Evolutionary conservation across 2,888 invertebrate species (phyloP), one percentile per base, ranked within the genome.

Genomic region (Dysmachus trigonus): DNA sequence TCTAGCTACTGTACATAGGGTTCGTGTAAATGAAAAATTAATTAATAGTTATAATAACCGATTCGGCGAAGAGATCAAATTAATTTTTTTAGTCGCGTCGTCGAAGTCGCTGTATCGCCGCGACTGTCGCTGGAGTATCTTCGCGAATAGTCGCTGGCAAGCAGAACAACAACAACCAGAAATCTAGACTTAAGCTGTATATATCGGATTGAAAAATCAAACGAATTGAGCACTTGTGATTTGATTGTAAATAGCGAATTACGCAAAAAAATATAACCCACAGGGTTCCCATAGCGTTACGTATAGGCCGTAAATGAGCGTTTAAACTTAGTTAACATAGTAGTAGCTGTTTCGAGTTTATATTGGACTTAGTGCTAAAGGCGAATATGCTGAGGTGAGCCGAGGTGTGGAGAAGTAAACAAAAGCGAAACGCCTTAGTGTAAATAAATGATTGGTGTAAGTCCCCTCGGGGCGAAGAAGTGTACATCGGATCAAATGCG

Each of bases 151-250:
- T 62, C 62, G 62, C 62, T 62, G 62, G 27, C 62, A 2, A 62
- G 38, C 10, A 62, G 18, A 51, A 51, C 18, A 62, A 53, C 53
- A 53, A 81, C 41, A 72, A 76, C 72, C 47, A 38, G 38, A 38
- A 18, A 22, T 22, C 35, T 81, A 87, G 86, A 38, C 8, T 83
- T 88, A 88, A 87, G 88, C 81, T 88, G 89, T 89, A 88, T 82
- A 89, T 86, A 88, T 87, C 87, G 87, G 88, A 87, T 87, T 87
- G 87, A 83, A 83, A 83, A 83, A 83, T 83, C 79, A 87, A 85
- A 87, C 86, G 87, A 89, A 89, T 88, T 89, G 88, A 89, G 89
- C 89, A 89, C 88, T 88, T 88, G 89, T 89, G 89, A 89, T 89
- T 89, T 89, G 89, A 89, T 87, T 89, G 89, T 89, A 89, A 88